Base-by-base conservation (phyloP, 1,140 invertebrate species). In the Rhysida immarginata region DNA sequence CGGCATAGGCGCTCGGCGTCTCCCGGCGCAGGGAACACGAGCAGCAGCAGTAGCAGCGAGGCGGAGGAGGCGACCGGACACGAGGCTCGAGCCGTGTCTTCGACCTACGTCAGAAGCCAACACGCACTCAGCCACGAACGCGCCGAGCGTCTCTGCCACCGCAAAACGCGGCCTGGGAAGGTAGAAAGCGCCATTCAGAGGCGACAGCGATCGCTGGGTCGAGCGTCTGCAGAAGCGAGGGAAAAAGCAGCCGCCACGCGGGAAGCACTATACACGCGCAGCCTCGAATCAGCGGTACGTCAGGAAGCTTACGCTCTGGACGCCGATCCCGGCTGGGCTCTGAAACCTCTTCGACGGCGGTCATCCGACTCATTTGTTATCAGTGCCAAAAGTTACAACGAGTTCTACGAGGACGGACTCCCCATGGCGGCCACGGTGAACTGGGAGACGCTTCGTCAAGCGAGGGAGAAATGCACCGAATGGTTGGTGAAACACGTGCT, bases 391-490 rank as follows among this genome's bases (percentile, higher is more conserved):
- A 46, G 18, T 8, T 46, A 46, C 44, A 46, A 46, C 44, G 44
- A 8, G 44, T 20, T 46, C 20, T 46, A 5, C 8, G 5, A 8
- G 8, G 44, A 46, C 5, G 44, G 23, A 23, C 16, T 20, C 8
- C 8, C 8, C 11, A n/a, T 46, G 44, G 18, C 44, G 18, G 8
- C 44, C n/a, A 20, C 18, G 8, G 44, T 46, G 16, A 46, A 23
- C 20, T 46, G 44, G 44, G 23, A 46, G 18, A 46, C 44, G 5
- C 5, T 46, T 8, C 44, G 44, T 20, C 8, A 20, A 23, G 44
- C 44, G 5, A 46, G 44, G 44, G 44, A 46, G 44, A 46, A 46
- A 20, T 46, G 44, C 44, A 46, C 44, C 5, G 44, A 46, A 23
- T 46, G 44, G 44, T 20, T 46, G 5, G 44, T 46, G 5, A 46